phyloP scores from a whole-genome alignment of 2,113 vertebrate genomes.

The Oxygymnocypris stewartii region DNA sequence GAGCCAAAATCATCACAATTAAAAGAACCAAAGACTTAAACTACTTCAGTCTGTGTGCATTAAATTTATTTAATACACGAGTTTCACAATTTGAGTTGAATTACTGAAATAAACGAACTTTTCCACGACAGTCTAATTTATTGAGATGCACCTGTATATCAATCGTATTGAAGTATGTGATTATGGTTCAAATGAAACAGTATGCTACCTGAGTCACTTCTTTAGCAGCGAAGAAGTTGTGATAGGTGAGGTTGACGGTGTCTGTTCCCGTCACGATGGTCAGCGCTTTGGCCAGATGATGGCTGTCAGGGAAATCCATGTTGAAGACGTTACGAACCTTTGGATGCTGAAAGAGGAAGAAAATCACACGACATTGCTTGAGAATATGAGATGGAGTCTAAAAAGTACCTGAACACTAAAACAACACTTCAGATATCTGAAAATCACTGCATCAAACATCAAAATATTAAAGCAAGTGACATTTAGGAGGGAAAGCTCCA shows the following conservation, averaged over 20 bases:
- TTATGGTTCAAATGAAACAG: neutral
- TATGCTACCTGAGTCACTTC: conserved; percentile 84
- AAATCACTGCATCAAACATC: neutral
- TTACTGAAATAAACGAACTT: too few species aligned
- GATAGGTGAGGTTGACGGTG: conserved; percentile 90
- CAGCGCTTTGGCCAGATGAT: conserved; percentile 86
- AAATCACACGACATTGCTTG: neutral
- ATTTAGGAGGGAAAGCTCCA: neutral
- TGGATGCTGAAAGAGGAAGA: conserved; percentile 52
- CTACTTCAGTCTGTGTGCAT: too few species aligned
- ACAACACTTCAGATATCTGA: neutral
- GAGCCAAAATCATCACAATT: too few species aligned
- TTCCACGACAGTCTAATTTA: too few species aligned
- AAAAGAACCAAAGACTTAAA: too few species aligned
- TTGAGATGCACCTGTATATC: neutral
- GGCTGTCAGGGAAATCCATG: conserved; percentile 89
- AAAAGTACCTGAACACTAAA: neutral
- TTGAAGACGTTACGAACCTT: conserved; percentile 95
- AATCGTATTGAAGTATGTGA: neutral
- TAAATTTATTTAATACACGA: too few species aligned
- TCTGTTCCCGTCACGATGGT: conserved; percentile 90
- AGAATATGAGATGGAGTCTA: neutral
- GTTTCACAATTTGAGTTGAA: too few species aligned
- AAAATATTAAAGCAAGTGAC: neutral
- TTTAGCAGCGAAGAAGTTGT: conserved; percentile 95